These are phyloP conservation scores for Pseudolycoriella hygida DNA, from an alignment of 2,888 invertebrate species.

Conservation along the genomic window DNA sequence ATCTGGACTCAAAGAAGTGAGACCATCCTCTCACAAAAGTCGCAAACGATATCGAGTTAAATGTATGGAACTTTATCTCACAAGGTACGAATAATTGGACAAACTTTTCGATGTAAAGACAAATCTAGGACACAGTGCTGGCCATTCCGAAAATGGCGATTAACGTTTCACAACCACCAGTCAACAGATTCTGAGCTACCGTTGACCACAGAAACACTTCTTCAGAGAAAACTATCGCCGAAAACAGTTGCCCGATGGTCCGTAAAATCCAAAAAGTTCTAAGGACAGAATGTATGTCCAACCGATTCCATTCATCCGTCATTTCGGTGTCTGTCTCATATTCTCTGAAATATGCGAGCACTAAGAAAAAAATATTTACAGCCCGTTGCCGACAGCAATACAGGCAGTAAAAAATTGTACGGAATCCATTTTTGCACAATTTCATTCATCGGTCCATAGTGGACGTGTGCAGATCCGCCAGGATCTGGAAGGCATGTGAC, in stretches of 20 bases:
- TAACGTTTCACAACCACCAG: conserved; percentile 79
- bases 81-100: conserved; percentile 79
- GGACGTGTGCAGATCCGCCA: conserved; percentile 50
- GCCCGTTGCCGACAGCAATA: conserved; percentile 49
- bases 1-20: conserved; percentile 74
- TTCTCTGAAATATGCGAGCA: conserved; percentile 57
- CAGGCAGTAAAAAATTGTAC: conserved; percentile 52
- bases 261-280: conserved; percentile 72
- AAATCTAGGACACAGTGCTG: conserved; percentile 74
- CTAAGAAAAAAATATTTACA: conserved; percentile 52
- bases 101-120: conserved; percentile 75
- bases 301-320: conserved; percentile 76
- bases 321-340: conserved; percentile 73
- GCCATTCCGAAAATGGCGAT: conserved; percentile 86
- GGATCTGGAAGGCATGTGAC: conserved; percentile 43
- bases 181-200: conserved; percentile 45
- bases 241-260: conserved; percentile 17
- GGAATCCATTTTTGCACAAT: conserved; percentile 44
- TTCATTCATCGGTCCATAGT: conserved; percentile 45
- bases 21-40: too few species aligned
- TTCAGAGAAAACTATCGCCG: not conserved
- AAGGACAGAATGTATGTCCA: conserved; percentile 76
- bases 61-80: conserved; percentile 74
- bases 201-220: conserved; percentile 15
- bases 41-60: conserved; percentile 87